Conservation (phyloP, 2,888 invertebrate genomes). For the Perizoma flavofasciatum region DNA sequence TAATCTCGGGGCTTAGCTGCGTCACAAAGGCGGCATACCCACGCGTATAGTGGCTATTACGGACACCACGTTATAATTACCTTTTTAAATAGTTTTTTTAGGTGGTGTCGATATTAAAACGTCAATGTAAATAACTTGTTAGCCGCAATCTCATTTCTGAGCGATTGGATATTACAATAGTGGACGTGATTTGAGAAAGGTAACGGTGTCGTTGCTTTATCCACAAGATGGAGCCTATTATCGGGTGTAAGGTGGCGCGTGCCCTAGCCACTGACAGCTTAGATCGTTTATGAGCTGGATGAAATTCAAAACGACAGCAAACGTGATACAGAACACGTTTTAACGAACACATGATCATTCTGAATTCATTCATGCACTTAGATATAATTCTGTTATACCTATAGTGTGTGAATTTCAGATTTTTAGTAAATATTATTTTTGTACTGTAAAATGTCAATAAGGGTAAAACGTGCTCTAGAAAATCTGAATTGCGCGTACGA, state of each 20-base stretch:
- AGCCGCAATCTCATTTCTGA: conserved; percentile 84
- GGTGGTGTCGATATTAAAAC: conserved; percentile 78
- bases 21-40: conserved; percentile 76
- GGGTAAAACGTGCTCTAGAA: conserved; percentile 15
- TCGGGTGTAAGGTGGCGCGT: conserved; percentile 53
- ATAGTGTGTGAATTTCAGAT: neutral
- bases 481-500: conserved; percentile 40
- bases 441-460: conserved; percentile 16
- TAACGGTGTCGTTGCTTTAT: conserved; percentile 82
- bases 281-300: conserved; percentile 59
- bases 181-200: conserved; percentile 84
- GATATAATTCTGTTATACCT: too few relatives aligned
- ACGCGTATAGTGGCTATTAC: conserved; percentile 78
- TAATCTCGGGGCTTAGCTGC: conserved; percentile 80
- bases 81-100: conserved; percentile 83
- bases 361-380: conserved; percentile 36
- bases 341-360: conserved; percentile 26
- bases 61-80: conserved; percentile 79
- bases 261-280: conserved; percentile 47
- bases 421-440: conserved; percentile 1
- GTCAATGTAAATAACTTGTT: conserved; percentile 85
- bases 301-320: conserved; percentile 54
- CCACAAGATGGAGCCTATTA: conserved; percentile 78
- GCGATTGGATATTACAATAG: conserved; percentile 84
- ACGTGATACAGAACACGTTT: conserved; percentile 39